Evolutionary conservation across 2,797 vertebrate species (phyloP), one percentile per base, ranked within the genome.

Genomic region (Gorsachius magnificus): DNA sequence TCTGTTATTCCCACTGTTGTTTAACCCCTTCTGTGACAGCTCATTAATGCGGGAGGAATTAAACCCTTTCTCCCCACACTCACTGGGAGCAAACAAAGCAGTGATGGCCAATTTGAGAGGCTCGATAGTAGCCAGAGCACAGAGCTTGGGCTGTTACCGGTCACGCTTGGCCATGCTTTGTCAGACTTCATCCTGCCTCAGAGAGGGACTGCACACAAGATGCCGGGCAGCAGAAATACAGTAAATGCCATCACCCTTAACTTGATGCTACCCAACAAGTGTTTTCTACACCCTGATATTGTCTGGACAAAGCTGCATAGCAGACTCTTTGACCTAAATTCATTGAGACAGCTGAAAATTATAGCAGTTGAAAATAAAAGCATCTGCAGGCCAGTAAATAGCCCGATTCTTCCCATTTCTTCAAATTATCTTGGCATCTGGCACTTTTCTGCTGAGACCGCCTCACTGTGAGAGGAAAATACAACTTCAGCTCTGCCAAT

Each of bases 311-410:
- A 88, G 56, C 53, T 70, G 26, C 16, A 57, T 19, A 86, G 79
- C 38, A 83, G 72, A 31, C 7, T 80, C 43, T 90, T 94, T 87
- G 87, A 94, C 65, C 69, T 83, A 89, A 93, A 93, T 95, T 91
- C 36, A 85, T 68, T 50, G 77, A 89, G 91, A 87, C 80, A 96
- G 75, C n/a, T 93, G 79, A 76, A 97, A 95, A 91, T 80, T 81
- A 95, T 35, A 88, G 54, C 61, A 85, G 81, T 76, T 92, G 57
- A 92, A 96, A 94, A 68, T 83, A 93, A 96, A 95, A 90, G 51
- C 50, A 72, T 85, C 35, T 87, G 72, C 36, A 78, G 65, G 28
- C 19, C 48, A 92, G 72, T 87, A 94, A 93, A 94, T 71, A 92
- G 14, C 54, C n/a, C 20, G 11, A 16, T 85, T 92, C 68, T 95